Evolutionary conservation across 2,797 vertebrate species (phyloP).

Genomic region (Uromys caudimaculatus): DNA sequence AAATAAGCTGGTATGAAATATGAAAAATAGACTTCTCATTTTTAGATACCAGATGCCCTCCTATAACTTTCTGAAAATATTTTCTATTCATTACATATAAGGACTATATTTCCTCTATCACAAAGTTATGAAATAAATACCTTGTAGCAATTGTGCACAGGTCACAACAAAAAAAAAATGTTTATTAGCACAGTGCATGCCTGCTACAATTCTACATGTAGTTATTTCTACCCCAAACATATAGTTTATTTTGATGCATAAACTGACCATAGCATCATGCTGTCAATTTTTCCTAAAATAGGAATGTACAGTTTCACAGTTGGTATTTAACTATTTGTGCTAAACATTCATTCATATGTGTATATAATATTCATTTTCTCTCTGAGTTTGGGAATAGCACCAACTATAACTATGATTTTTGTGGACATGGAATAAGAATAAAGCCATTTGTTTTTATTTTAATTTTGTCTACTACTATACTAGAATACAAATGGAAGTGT

Average conservation of each 20-base stretch:
- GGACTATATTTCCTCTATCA: conserved; percentile 2
- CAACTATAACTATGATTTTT: background rate
- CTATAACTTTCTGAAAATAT: conserved; percentile 74
- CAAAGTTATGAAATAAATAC: background rate
- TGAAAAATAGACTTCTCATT: conserved; percentile 71
- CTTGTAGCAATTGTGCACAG: background rate
- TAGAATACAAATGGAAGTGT: background rate
- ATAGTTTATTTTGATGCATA: conserved; percentile 61
- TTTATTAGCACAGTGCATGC: background rate
- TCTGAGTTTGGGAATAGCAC: background rate
- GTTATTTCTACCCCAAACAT: background rate
- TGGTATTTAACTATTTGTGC: conserved; percentile 71
- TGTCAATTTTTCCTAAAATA: conserved; percentile 60
- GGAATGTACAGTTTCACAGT: conserved; percentile 58
- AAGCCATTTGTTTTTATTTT: background rate
- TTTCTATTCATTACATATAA: conserved; percentile 60
- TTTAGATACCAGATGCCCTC: conserved; percentile 75
- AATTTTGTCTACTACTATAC: background rate
- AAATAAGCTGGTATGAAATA: conserved; percentile 78
- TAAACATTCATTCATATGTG: background rate
- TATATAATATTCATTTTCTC: background rate
- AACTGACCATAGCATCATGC: conserved; percentile 51
- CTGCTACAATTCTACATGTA: background rate
- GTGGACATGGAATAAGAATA: background rate
- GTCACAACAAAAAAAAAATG: conserved; percentile 28